Percentiles rank a stretch among this genome's conserved stretches.
Conservation (phyloP, 2,797 vertebrate genomes). For the Gobio occitaniae region DNA sequence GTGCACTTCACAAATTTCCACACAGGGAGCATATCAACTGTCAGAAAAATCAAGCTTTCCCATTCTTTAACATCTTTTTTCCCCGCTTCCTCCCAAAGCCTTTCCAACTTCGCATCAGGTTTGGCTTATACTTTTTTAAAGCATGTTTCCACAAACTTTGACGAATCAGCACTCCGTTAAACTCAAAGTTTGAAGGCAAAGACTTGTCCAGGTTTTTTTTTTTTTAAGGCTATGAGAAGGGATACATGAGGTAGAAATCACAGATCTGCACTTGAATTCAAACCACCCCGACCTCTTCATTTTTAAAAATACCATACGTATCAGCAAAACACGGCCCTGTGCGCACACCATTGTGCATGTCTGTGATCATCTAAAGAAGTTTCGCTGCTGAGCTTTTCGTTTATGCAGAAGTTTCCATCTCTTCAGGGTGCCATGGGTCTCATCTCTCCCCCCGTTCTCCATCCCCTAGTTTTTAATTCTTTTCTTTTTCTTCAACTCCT, state of each 20-base stretch:
- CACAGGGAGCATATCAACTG: conserved; percentile 76
- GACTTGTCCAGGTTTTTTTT: conserved; percentile 52
- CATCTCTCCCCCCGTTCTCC: conserved; percentile 22
- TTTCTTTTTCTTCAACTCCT: conserved; percentile 48
- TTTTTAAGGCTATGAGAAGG: conserved; percentile 40
- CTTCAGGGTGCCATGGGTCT: conserved; percentile 53
- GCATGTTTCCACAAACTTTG: conserved; percentile 61
- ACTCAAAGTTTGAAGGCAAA: conserved; percentile 61
- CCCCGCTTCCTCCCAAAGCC: conserved; percentile 62
- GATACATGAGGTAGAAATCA: conserved; percentile 54
- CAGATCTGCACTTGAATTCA: conserved; percentile 62
- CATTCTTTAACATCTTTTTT: conserved; percentile 66
- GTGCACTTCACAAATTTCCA: conserved; percentile 72
- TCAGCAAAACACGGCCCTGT: conserved; percentile 63
- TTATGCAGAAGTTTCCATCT: conserved; percentile 69
- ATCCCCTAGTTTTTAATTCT: conserved; percentile 48
- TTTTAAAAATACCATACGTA: conserved; percentile 54
- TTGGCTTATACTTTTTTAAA: conserved; percentile 68
- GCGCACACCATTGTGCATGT: conserved; percentile 42
- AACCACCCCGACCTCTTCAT: conserved; percentile 68
- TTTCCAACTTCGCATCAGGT: conserved; percentile 72
- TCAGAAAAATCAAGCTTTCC: conserved; percentile 74
- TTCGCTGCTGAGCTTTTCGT: conserved; percentile 69
- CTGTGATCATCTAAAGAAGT: conserved; percentile 65
- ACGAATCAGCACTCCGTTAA: conserved; percentile 71